phyloP scores from a whole-genome alignment of 1,140 invertebrate species.

The Gerris buenoi region DNA sequence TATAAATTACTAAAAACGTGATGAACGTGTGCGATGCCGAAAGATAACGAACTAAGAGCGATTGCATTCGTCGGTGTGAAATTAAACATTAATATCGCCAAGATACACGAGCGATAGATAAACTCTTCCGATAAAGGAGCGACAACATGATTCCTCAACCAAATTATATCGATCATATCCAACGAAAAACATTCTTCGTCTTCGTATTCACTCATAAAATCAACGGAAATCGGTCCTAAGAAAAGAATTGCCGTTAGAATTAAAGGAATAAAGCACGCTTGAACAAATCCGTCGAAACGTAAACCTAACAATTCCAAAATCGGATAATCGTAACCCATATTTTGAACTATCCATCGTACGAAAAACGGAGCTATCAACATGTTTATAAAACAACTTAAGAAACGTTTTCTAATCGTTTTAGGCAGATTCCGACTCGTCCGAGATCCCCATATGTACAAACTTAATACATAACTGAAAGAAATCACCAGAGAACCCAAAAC shows the following conservation, averaged over 20 bases:
- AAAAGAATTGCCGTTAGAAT: background rate
- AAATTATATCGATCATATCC: background rate
- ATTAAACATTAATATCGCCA: conserved; percentile 24
- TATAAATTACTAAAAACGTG: background rate
- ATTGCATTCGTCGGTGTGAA: background rate
- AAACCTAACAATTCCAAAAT: background rate
- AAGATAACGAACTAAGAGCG: background rate
- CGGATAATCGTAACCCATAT: background rate
- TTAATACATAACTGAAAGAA: background rate
- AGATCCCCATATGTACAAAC: background rate
- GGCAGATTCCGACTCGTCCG: background rate
- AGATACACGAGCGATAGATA: conserved; percentile 20
- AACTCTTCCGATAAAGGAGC: conserved; percentile 3
- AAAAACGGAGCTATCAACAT: background rate
- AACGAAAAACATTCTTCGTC: too few species aligned
- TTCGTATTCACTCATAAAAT: background rate
- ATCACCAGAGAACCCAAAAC: background rate
- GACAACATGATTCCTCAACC: background rate
- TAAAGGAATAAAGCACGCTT: background rate
- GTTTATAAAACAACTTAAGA: background rate
- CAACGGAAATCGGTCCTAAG: background rate
- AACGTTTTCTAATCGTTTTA: background rate
- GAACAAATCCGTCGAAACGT: background rate
- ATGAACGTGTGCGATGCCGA: background rate
- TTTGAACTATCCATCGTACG: background rate